These are phyloP conservation scores for Xanthia icteritia DNA, from an alignment of 2,888 invertebrate genomes.

Conservation along the genomic window DNA sequence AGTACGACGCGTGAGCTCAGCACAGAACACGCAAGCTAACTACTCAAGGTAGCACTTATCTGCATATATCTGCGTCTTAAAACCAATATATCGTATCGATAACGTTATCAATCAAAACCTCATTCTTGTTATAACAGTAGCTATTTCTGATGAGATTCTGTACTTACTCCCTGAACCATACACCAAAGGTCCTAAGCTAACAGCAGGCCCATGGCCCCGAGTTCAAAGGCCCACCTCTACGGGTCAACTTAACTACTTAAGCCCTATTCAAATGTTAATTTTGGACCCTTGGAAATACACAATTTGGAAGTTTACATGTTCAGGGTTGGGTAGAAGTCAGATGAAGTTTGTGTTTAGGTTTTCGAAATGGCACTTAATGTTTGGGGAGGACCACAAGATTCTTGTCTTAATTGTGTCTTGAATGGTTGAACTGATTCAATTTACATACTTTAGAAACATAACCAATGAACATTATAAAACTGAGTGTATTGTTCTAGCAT, in stretches of 20 bases:
- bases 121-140: constrained; percentile 15
- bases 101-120: constrained; percentile 21
- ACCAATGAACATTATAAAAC: background rate
- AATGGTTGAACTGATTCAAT: constrained; percentile 11
- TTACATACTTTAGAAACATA: background rate
- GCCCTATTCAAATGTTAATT: constrained; percentile 63
- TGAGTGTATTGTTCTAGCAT: background rate
- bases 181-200: constrained; percentile 57
- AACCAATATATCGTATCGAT: constrained; percentile 4
- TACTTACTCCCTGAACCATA: constrained; percentile 21
- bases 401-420: constrained; percentile 14
- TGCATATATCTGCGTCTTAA: too few species aligned
- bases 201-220: constrained; percentile 19
- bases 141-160: constrained; percentile 33
- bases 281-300: constrained; percentile 47
- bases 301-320: constrained; percentile 52
- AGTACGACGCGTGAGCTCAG: too few species aligned
- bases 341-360: constrained; percentile 41
- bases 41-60: too few species aligned
- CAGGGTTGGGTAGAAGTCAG: constrained; percentile 24
- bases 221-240: constrained; percentile 51
- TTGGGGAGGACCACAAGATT: constrained; percentile 12
- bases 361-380: constrained; percentile 25
- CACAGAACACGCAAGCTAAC: too few species aligned
- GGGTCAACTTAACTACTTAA: constrained; percentile 52